phyloP scores from a whole-genome alignment of 2,797 vertebrate species.

The Takifugu ocellatus region DNA sequence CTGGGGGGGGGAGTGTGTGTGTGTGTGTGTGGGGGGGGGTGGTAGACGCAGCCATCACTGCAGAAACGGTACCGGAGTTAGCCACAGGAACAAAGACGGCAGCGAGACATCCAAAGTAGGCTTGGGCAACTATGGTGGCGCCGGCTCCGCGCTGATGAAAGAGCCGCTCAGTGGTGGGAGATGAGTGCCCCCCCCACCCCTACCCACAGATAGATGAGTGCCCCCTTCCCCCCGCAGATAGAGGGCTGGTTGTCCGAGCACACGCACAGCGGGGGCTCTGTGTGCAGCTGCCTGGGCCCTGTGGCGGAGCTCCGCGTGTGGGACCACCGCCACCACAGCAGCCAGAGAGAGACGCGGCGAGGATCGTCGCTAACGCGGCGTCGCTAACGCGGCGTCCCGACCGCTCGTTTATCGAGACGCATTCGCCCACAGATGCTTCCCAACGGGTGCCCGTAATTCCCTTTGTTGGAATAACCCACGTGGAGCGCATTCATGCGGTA shows the following conservation, averaged over 20 bases:
- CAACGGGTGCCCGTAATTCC: no score
- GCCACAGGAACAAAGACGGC: slow-evolving; percentile 17
- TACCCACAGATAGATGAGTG: no score
- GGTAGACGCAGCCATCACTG: no score
- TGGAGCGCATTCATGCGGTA: no score
- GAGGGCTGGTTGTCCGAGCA: slow-evolving; percentile 59
- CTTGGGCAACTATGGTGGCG: no score
- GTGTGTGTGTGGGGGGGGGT: slow-evolving; percentile 20
- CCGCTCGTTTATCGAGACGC: not conserved
- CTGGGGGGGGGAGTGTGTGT: slow-evolving; percentile 37
- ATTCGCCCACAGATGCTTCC: no score
- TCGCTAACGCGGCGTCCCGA: slow-evolving; percentile 4
- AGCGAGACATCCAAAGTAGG: not conserved
- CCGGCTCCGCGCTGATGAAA: not conserved
- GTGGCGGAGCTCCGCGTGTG: slow-evolving; percentile 43
- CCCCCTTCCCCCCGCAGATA: slow-evolving; percentile 26
- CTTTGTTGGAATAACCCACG: no score
- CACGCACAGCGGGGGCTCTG: slow-evolving; percentile 59
- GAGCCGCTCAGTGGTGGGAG: slow-evolving; percentile 22
- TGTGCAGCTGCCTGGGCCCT: slow-evolving; percentile 65
- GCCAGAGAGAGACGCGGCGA: no score
- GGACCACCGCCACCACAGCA: slow-evolving; percentile 21
- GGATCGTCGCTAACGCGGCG: slow-evolving; percentile 40
- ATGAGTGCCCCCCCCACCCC: slow-evolving; percentile 16
- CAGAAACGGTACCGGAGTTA: slow-evolving; percentile 2